Percentiles rank a stretch among this genome's conserved stretches.
phyloP scores from a whole-genome alignment of 2,888 invertebrate genomes.

The Drosophila fungiperda region DNA sequence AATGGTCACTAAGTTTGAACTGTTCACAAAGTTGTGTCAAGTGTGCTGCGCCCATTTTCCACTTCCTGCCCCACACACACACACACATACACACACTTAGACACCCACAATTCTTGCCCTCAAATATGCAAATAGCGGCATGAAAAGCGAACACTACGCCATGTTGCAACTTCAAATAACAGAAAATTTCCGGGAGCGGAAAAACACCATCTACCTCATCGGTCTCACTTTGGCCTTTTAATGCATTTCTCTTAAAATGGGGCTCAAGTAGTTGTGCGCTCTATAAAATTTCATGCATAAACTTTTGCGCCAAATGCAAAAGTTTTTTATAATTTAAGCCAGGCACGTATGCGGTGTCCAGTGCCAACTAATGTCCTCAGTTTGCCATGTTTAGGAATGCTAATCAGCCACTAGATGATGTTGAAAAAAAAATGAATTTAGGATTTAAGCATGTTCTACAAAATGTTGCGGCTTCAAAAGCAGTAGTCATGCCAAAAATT shows the following conservation, averaged over 20 bases:
- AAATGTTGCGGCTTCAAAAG: not conserved
- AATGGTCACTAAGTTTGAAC: constrained; percentile 76
- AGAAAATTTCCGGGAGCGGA: constrained; percentile 28
- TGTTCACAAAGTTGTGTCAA: constrained; percentile 66
- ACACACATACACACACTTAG: not conserved
- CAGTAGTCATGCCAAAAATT: not conserved
- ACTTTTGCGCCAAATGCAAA: constrained; percentile 75
- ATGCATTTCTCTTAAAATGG: constrained; percentile 59
- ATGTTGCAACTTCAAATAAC: constrained; percentile 51
- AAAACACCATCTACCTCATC: not conserved
- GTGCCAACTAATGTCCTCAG: constrained; percentile 41
- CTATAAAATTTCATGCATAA: constrained; percentile 81
- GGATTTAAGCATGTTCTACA: not conserved
- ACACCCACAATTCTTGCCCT: constrained; percentile 29
- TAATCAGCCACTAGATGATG: constrained; percentile 22
- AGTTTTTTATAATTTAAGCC: constrained; percentile 80
- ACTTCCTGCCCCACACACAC: constrained; percentile 10
- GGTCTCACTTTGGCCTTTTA: constrained; percentile 41
- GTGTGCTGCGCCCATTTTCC: constrained; percentile 49
- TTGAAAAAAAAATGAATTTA: constrained; percentile 17
- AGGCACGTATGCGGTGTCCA: constrained; percentile 73
- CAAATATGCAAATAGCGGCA: constrained; percentile 61
- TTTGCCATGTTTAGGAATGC: constrained; percentile 4
- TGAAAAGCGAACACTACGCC: constrained; percentile 32
- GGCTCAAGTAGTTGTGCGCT: constrained; percentile 72